Conservation (phyloP, 2,888 invertebrate genomes). For the Tipula unca region DNA sequence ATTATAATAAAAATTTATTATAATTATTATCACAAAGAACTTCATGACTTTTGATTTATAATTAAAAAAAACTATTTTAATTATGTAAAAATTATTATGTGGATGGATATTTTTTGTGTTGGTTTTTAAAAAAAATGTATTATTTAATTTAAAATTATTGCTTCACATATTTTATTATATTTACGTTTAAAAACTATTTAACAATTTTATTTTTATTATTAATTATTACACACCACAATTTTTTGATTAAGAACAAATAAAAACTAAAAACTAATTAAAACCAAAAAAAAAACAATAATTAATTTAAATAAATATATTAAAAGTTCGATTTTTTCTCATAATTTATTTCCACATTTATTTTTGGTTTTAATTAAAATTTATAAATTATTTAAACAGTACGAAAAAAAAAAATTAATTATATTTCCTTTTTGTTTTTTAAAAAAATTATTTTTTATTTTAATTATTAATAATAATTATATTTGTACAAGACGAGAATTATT, state of each 20-base stretch:
- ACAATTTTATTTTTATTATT: neutral
- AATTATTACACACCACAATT: neutral
- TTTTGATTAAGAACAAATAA: neutral
- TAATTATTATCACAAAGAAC: neutral
- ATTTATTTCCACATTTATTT: neutral
- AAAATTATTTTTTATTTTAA: neutral
- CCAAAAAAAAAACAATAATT: neutral
- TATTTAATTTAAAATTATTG: neutral
- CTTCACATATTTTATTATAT: neutral
- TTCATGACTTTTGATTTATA: neutral
- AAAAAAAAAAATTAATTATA: neutral
- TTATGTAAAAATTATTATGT: neutral
- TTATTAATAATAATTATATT: neutral
- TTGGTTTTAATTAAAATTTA: neutral
- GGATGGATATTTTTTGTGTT: neutral
- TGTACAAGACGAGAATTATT: neutral
- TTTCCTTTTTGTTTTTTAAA: neutral
- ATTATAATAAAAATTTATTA: neutral
- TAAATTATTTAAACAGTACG: neutral
- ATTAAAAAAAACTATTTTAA: neutral
- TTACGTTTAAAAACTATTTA: neutral
- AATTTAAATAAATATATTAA: neutral
- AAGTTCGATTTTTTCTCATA: constrained; percentile 8
- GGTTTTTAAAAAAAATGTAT: neutral
- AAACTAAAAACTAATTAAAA: neutral